Base-by-base conservation (phyloP, 2,888 invertebrate genomes). In the Atethmia centrago region DNA sequence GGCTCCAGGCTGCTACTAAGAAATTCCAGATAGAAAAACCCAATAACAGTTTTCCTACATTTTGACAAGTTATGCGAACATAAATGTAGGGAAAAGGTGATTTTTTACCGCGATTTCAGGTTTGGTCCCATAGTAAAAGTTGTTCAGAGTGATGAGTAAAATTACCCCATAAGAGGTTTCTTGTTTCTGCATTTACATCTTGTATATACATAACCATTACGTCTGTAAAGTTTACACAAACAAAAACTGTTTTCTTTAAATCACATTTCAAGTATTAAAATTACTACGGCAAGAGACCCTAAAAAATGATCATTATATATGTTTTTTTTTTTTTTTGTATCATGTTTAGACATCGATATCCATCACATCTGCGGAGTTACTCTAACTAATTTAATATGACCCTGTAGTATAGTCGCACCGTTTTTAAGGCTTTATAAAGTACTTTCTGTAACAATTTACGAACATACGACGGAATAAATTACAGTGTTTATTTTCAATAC, bases 401-500 rank as follows among this genome's bases (percentile, higher is more conserved):
- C 42, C 12, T 42, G 25, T 16, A 45, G 2, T 28, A 45, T 28
- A 45, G 21, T 63, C 14, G 4, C 45, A 5, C 5, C 9, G 14
- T 16, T 42, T 42, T 25, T 19, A 25, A 62, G 31, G 16, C 14
- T n/a, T 61, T 16, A 16, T 31, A 31, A 51, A 64, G 0, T n/a
- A 12, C 31, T 49, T 63, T 49, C 10, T n/a, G 21, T n/a, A 31
- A 7, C 16, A 64, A 10, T 51, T 45, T 21, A 40, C 16, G 45
- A 53, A 19, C n/a, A 51, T n/a, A 53, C n/a, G 12, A 55, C 3
- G 25, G 1, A 36, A 59, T 59, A 25, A 49, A 21, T 58, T 7
- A n/a, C 45, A 40, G 45, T 53, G 16, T 76, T 76, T 76, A 76
- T 77, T 53, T 28, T 16, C 12, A 21, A 55, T 14, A 55, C 12